These are phyloP conservation scores for Daphoenositta chrysoptera DNA, from an alignment of 2,113 vertebrate genomes.

Conservation along the genomic window DNA sequence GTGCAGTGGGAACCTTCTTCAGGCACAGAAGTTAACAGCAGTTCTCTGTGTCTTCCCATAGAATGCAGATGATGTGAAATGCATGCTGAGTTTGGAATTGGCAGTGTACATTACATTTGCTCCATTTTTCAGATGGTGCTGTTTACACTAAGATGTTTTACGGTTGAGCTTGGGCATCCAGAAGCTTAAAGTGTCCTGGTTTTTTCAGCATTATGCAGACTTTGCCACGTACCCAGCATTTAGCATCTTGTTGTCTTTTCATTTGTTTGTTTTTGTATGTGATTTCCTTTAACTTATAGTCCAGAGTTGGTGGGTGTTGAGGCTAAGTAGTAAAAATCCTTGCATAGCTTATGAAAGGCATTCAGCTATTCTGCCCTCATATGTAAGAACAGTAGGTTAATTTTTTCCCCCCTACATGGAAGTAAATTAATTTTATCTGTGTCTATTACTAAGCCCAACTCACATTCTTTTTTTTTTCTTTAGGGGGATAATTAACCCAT, in stretches of 20 bases:
- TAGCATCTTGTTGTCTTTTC: neutral
- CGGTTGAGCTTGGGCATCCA: neutral
- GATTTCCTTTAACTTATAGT: neutral
- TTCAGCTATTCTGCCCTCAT: neutral
- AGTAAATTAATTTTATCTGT: neutral
- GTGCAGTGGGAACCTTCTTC: neutral
- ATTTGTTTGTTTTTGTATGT: neutral
- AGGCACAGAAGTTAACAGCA: neutral
- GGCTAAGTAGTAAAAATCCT: neutral
- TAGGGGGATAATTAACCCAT: conserved; percentile 92
- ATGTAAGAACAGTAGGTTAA: neutral
- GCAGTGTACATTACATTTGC: neutral
- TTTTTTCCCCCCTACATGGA: neutral
- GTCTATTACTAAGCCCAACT: neutral
- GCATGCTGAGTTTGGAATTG: neutral
- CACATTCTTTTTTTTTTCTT: neutral
- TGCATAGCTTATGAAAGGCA: neutral
- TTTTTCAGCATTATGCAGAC: neutral
- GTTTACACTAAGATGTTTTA: neutral
- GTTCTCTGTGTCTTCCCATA: neutral
- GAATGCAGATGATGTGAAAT: neutral
- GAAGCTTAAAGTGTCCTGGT: neutral
- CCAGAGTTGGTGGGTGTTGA: neutral
- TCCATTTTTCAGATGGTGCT: neutral
- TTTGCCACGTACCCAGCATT: neutral